phyloP scores from a whole-genome alignment of 2,888 invertebrate species.

The Opisthograptis luteolata region DNA sequence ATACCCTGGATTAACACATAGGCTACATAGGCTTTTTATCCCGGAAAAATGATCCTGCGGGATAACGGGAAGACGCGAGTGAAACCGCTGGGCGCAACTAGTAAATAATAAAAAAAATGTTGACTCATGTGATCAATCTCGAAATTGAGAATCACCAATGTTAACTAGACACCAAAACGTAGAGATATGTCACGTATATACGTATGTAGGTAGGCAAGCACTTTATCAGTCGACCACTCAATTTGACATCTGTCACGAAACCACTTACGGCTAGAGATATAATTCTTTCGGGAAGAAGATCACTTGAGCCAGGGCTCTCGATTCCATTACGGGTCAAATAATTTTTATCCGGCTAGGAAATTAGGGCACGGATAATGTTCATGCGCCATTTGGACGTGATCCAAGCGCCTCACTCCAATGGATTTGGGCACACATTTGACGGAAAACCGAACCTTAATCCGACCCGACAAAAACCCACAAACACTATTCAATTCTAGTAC shows the following conservation, averaged over 20 bases:
- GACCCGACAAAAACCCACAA: conserved; percentile 41
- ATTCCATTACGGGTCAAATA: conserved; percentile 57
- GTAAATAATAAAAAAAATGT: too few species aligned
- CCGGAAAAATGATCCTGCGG: too few species aligned
- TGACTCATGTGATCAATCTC: too few species aligned
- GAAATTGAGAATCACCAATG: too few species aligned
- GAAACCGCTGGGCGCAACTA: too few species aligned
- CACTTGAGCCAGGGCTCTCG: conserved; percentile 38
- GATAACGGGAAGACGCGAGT: too few species aligned
- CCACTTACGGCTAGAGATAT: conserved; percentile 26
- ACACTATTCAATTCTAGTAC: conserved; percentile 37
- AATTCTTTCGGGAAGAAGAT: conserved; percentile 36
- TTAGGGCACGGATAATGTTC: conserved; percentile 67
- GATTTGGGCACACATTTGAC: conserved; percentile 64
- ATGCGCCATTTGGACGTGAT: conserved; percentile 65
- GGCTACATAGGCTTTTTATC: too few species aligned
- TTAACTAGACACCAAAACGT: too few species aligned
- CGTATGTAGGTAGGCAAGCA: background rate
- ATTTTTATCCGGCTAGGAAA: conserved; percentile 65
- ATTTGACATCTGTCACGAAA: conserved; percentile 26
- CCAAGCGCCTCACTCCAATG: conserved; percentile 61
- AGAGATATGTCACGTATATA: background rate
- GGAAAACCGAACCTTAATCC: conserved; percentile 58
- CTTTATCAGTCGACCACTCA: conserved; percentile 1
- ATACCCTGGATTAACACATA: too few species aligned